These are phyloP conservation scores for fruit fly (Drosophila melanogaster) DNA, from an alignment of 1,140 invertebrate species.

Conservation along the genomic window DNA sequence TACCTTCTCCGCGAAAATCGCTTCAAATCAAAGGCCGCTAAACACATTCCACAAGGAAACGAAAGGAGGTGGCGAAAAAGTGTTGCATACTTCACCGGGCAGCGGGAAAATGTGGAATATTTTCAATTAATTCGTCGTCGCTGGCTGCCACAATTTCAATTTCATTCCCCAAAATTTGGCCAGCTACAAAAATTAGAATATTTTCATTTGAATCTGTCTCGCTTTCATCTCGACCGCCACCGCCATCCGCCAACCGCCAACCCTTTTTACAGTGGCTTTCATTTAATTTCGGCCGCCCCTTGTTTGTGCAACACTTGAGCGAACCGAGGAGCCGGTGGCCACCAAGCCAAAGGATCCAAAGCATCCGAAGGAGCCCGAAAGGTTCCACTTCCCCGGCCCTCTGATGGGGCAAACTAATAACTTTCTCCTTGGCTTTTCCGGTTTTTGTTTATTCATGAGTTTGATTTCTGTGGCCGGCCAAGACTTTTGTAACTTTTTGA, in stretches of 20 bases:
- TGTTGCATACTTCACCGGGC: slow-evolving; percentile 47
- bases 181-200: slow-evolving; percentile 49
- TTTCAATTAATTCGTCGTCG: slow-evolving; percentile 74
- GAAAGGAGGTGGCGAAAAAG: slow-evolving; percentile 12
- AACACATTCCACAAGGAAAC: not conserved
- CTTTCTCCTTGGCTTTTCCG: slow-evolving; percentile 66
- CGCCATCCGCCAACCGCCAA: slow-evolving; percentile 8
- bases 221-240: slow-evolving; percentile 32
- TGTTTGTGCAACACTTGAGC: slow-evolving; percentile 77
- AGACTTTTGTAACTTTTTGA: slow-evolving; percentile 71
- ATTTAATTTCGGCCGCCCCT: slow-evolving; percentile 70
- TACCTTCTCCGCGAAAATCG: not conserved
- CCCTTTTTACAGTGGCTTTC: slow-evolving; percentile 63
- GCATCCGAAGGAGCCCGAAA: not conserved
- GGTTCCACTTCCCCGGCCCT: not conserved
- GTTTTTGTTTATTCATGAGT: slow-evolving; percentile 74
- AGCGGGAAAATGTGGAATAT: slow-evolving; percentile 72
- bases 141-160: slow-evolving; percentile 59
- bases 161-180: slow-evolving; percentile 49
- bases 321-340: slow-evolving; percentile 15
- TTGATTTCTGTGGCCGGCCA: slow-evolving; percentile 60
- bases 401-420: slow-evolving; percentile 63
- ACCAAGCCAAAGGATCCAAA: slow-evolving; percentile 11
- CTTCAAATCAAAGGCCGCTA: not conserved
- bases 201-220: slow-evolving; percentile 57